Conservation (phyloP, 1,140 invertebrate species). For the Brachionus calyciflorus region DNA sequence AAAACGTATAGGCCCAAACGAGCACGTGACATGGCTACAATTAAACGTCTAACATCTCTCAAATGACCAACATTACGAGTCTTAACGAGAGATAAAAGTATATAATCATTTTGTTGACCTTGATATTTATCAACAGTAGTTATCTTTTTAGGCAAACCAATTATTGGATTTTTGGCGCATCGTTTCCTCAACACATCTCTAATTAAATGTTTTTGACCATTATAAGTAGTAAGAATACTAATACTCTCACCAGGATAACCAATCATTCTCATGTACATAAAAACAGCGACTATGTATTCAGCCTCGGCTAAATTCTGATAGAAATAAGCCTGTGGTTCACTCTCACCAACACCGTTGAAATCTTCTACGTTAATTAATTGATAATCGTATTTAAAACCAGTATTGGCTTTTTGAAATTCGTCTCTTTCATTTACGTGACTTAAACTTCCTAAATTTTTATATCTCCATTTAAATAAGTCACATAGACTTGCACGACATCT, state of each 20-base stretch:
- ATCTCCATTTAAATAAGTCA: slow-evolving; percentile 93
- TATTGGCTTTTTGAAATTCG: slow-evolving; percentile 84
- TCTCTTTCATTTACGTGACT: slow-evolving; percentile 75
- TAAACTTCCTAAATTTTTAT: slow-evolving; percentile 88
- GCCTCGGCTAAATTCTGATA: slow-evolving; percentile 99
- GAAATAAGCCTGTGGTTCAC: slow-evolving; percentile 95
- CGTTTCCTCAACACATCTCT: slow-evolving; percentile 89
- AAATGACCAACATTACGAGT: slow-evolving; percentile 94
- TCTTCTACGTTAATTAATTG: slow-evolving; percentile 94
- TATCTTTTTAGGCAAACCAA: slow-evolving; percentile 89
- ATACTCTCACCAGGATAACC: slow-evolving; percentile 97
- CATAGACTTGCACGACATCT: slow-evolving; percentile 87
- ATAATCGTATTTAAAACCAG: slow-evolving; percentile 87
- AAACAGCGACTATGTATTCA: slow-evolving; percentile 93
- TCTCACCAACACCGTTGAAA: slow-evolving; percentile 93
- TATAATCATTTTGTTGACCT: slow-evolving; percentile 98
- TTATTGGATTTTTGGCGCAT: slow-evolving; percentile 92
- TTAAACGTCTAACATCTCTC: slow-evolving; percentile 86
- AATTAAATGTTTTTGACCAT: slow-evolving; percentile 96
- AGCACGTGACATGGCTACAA: slow-evolving; percentile 96
- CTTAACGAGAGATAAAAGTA: slow-evolving; percentile 88
- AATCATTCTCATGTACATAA: slow-evolving; percentile 96
- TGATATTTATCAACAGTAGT: slow-evolving; percentile 98
- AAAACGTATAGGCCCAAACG: slow-evolving; percentile 95
- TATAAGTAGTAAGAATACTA: slow-evolving; percentile 98